These are phyloP conservation scores for Eristalis pertinax DNA, from an alignment of 2,888 invertebrate genomes.

Conservation along the genomic window DNA sequence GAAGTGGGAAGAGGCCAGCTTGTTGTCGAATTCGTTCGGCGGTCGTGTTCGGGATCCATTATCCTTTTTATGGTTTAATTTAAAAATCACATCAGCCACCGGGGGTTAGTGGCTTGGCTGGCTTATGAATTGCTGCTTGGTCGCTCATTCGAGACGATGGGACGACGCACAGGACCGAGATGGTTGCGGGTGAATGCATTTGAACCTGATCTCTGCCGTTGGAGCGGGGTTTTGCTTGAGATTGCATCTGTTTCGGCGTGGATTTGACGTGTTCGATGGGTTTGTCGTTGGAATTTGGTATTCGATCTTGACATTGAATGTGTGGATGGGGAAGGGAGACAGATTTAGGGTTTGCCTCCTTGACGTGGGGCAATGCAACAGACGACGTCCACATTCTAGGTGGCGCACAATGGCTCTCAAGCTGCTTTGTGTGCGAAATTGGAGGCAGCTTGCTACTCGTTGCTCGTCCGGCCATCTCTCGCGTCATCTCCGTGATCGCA, in stretches of 20 bases:
- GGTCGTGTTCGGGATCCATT: slow-evolving; percentile 42
- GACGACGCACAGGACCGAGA: not conserved
- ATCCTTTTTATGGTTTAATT: slow-evolving; percentile 71
- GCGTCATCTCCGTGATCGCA: too few relatives aligned
- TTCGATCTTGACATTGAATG: not conserved
- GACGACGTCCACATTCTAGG: too few relatives aligned
- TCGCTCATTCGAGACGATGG: not conserved
- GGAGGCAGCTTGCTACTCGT: too few relatives aligned
- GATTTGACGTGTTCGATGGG: not conserved
- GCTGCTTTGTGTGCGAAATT: too few relatives aligned
- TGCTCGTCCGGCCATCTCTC: too few relatives aligned
- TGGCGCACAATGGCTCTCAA: too few relatives aligned
- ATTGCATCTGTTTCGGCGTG: slow-evolving; percentile 46
- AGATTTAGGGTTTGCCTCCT: too few relatives aligned
- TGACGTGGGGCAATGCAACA: too few relatives aligned
- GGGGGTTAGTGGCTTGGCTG: slow-evolving; percentile 60
- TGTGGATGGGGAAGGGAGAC: not conserved
- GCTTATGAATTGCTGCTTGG: slow-evolving; percentile 51
- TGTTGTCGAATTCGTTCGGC: slow-evolving; percentile 9
- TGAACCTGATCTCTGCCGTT: slow-evolving; percentile 40
- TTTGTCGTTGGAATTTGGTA: not conserved
- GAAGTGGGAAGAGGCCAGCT: not conserved
- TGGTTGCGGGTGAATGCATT: slow-evolving; percentile 16
- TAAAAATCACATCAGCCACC: slow-evolving; percentile 71
- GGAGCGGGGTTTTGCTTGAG: slow-evolving; percentile 19